Base-by-base conservation (phyloP, 1,140 invertebrate species). In the Heliothis virescens region DNA sequence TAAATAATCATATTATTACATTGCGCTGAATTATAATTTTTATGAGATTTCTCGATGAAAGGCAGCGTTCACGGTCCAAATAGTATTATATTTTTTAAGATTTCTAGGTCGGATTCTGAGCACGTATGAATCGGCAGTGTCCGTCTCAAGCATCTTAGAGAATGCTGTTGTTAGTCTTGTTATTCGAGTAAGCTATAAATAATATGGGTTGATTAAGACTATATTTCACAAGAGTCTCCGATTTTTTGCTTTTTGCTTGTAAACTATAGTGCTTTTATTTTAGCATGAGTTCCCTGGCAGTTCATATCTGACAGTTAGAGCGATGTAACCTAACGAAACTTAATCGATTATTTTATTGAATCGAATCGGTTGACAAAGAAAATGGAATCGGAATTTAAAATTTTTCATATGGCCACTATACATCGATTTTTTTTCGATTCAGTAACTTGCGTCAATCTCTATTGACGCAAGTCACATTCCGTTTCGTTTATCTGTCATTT, bases 51-150 rank as follows among this genome's bases (percentile, higher is more conserved):
- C 72, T 59, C 72, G 29, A 47, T 74, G 57, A 74, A 74, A 74
- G 72, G 72, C 65, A 52, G 18, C 41, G 72, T 74, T 74, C 72
- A 74, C 72, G 72, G 72, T 74, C 72, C 21, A 74, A 74, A 74
- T 74, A 74, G 57, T 50, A 47, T 26, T 60, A 60, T 47, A 60
- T 71, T 67, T 74, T 74, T 74, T 21, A 74, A 60, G 57, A 72
- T 72, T 74, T 74, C 72, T 74, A 62, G 72, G 72, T 74, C 72
- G 72, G 55, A 41, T 41, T 41, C 34, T 41, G 34, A 47, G 48
- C 72, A 60, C 9, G 57, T 60, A 74, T 60, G 55, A 60, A 74
- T 55, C 48, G 72, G 47, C 34, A 16, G 26, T 60, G 34, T 50
- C n/a, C 55, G 71, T 60, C 34, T 74, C 34, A 34, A 26, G 29